Conservation (phyloP, 2,113 vertebrate genomes). For the Cebus imitator region DNA sequence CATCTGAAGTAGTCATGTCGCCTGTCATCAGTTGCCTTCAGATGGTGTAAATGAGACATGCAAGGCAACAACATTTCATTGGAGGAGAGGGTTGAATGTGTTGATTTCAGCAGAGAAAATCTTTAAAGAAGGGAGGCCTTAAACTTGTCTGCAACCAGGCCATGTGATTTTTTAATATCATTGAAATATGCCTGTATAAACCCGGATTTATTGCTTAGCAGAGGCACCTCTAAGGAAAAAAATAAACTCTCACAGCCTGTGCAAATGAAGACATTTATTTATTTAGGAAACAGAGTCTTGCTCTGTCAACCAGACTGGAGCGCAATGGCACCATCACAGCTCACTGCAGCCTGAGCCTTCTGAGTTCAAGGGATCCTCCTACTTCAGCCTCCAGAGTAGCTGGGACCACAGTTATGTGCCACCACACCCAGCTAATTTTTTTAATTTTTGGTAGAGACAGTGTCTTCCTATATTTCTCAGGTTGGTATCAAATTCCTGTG, state of each 20-base stretch:
- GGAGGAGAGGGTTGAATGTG: neutral
- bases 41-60: neutral
- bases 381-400: too few species aligned
- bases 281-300: too few species aligned
- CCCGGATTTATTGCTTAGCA: neutral
- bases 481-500: too few species aligned
- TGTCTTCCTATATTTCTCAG: too few species aligned
- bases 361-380: too few species aligned
- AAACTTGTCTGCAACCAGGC: neutral
- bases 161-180: neutral
- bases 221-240: neutral
- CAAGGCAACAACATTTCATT: neutral
- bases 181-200: neutral
- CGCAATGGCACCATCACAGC: too few species aligned
- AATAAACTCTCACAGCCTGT: neutral
- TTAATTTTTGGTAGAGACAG: too few species aligned
- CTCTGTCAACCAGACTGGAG: too few species aligned
- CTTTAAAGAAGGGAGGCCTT: neutral
- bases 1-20: neutral
- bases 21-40: neutral
- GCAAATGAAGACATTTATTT: neutral
- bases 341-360: too few species aligned
- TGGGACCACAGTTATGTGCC: too few species aligned
- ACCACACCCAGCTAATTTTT: too few species aligned
- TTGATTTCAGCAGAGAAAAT: neutral